phyloP scores from a whole-genome alignment of 2,797 vertebrate species.

The Allobates femoralis region DNA sequence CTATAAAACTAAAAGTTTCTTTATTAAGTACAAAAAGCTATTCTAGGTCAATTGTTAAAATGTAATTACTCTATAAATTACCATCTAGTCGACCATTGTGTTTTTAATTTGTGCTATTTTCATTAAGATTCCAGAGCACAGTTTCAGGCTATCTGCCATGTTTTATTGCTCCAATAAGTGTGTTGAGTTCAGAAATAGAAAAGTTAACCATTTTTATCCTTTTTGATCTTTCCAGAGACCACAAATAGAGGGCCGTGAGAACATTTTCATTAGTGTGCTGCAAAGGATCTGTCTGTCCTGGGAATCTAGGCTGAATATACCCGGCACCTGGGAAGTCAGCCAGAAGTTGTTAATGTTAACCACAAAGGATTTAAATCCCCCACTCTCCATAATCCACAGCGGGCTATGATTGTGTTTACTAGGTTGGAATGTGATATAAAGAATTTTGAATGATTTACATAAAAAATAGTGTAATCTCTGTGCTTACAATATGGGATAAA shows the following conservation, averaged over 20 bases:
- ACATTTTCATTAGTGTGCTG: conserved; percentile 58
- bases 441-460: conserved; percentile 42
- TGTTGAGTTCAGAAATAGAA: conserved; percentile 54
- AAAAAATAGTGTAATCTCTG: conserved; percentile 9
- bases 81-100: neutral
- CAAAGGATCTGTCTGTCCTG: conserved; percentile 56
- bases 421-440: conserved; percentile 32
- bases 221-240: conserved; percentile 57
- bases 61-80: neutral
- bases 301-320: conserved; percentile 47
- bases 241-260: conserved; percentile 62
- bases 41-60: conserved; percentile 8
- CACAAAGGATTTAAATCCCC: conserved; percentile 40
- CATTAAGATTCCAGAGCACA: conserved; percentile 34
- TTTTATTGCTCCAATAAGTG: conserved; percentile 50
- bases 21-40: neutral
- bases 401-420: conserved; percentile 31
- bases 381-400: conserved; percentile 18
- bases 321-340: conserved; percentile 56
- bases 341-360: conserved; percentile 59
- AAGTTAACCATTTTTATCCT: conserved; percentile 47
- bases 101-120: conserved; percentile 47
- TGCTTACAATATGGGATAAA: conserved; percentile 17
- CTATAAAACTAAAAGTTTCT: neutral
- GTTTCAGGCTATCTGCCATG: conserved; percentile 43